Base-by-base conservation (phyloP, 2,113 vertebrate species). In the Neodon shergylaensis region DNA sequence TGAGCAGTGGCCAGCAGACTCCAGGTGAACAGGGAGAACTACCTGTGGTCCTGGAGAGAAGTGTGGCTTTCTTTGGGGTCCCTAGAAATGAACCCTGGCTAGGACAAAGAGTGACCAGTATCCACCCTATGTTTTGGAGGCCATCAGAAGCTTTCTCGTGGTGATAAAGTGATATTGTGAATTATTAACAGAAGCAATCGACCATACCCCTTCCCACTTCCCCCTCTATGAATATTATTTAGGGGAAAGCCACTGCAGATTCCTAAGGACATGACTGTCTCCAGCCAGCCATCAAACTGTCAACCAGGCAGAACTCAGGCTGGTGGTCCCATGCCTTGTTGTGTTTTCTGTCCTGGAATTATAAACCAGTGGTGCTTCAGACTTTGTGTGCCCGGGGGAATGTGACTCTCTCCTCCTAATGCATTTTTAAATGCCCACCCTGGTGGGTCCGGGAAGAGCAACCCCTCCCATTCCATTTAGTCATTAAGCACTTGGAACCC, bases 331-430 rank as follows among this genome's bases (percentile, higher is more conserved):
- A 70, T 21, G 54, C 70, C 42, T 86, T 68, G 21, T 61, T 58
- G 87, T 95, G 78, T 39, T 91, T 96, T 95, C 97, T 89, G 84
- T 81, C 90, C 96, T 84, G 16, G 96, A 97, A 96, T 97, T 54
- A 92, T 74, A 65, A 97, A 28, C 72, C 95, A 84, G 78, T 61
- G 47, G 33, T 24, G 21, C 44, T 65, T 63, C 74, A 42, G 66
- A 96, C 73, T 66, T 36, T 31, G 42, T 5, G 10, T 24, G 11
- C 82, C 89, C 52, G 17, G 52, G 86, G 88, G 39, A 96, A 87
- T 65, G 7, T 22, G 42, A 93, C 76, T 54, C 74, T 61, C 83
- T 16, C 65, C 81, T 21, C 63, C 89, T 95, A 66, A 97, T 90
- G 93, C 89, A 87, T 91, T 79, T 96, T 94, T 94, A 81, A 68